phyloP scores from a whole-genome alignment of 2,797 vertebrate genomes.

The Luscinia luscinia region DNA sequence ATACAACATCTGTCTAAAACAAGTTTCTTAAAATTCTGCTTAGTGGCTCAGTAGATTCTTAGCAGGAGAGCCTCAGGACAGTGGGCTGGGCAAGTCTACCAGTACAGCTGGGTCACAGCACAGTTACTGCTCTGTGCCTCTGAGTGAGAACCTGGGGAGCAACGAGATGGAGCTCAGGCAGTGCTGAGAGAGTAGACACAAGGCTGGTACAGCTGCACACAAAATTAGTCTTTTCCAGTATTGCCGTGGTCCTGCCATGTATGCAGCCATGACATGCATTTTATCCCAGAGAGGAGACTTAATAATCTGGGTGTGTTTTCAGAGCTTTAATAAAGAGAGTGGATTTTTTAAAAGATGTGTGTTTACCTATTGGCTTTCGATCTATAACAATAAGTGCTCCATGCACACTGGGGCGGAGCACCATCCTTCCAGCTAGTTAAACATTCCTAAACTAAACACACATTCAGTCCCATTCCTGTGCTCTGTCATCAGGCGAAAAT shows the following conservation, averaged over 20 bases:
- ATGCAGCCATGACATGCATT: neutral
- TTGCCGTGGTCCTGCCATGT: neutral
- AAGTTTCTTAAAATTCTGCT: neutral
- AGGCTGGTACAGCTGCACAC: neutral
- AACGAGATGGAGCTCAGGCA: neutral
- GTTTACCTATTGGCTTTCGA: neutral
- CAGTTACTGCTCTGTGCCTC: neutral
- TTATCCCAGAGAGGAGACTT: neutral
- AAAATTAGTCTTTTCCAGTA: neutral
- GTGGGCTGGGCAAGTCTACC: neutral
- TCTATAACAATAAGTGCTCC: neutral
- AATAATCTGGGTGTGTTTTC: neutral
- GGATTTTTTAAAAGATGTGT: neutral
- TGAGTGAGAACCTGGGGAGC: neutral
- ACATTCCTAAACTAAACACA: neutral
- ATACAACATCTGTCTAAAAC: constrained; percentile 18
- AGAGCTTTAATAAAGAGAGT: neutral
- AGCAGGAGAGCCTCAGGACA: neutral
- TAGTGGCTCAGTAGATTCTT: neutral
- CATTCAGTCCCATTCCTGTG: neutral
- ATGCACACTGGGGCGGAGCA: accelerated
- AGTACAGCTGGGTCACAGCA: neutral
- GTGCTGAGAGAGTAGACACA: neutral
- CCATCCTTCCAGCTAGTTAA: constrained; percentile 17
- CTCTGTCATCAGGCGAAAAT: neutral